These are phyloP conservation scores for Pseudochirops cupreus DNA, from an alignment of 2,797 vertebrate species.

Conservation along the genomic window DNA sequence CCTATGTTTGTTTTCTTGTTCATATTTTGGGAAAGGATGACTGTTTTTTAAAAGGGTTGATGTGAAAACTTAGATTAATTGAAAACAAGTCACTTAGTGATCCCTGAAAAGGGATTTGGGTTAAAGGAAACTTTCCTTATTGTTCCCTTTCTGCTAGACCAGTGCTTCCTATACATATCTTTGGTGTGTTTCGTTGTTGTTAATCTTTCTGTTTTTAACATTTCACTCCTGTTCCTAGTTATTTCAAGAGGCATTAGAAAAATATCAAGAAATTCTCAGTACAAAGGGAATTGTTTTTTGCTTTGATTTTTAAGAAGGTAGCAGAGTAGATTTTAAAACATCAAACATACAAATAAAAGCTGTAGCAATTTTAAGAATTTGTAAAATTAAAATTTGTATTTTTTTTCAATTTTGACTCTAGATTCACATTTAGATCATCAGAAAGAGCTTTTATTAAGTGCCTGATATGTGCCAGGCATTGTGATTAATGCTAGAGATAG, in stretches of 20 bases:
- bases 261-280: neutral
- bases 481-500: neutral
- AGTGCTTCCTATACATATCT: neutral
- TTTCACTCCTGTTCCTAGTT: neutral
- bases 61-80: neutral
- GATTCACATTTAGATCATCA: neutral
- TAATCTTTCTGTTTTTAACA: neutral
- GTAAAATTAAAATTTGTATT: neutral
- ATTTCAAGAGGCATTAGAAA: neutral
- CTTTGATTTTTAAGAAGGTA: neutral
- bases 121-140: neutral
- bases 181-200: neutral
- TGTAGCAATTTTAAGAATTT: neutral
- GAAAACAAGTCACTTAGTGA: neutral
- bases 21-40: neutral
- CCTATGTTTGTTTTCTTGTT: neutral
- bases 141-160: neutral
- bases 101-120: neutral
- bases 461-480: neutral
- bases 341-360: neutral
- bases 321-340: neutral
- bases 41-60: neutral
- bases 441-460: neutral
- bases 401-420: neutral
- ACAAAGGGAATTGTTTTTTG: neutral